Conservation (phyloP, 2,888 invertebrate genomes). For the Fragum fragum region DNA sequence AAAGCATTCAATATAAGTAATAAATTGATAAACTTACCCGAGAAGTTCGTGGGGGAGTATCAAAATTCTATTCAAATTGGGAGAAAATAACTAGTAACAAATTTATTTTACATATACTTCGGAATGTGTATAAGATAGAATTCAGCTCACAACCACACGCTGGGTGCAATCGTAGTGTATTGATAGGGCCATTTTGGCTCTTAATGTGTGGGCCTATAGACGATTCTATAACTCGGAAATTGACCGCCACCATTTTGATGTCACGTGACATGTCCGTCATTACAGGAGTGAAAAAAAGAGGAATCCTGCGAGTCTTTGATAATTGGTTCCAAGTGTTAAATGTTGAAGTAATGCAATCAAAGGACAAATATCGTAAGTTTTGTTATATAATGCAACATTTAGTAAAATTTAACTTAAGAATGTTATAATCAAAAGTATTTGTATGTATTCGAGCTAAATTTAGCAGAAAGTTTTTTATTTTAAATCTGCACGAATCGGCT, state of each 20-base stretch:
- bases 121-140: conserved; percentile 29
- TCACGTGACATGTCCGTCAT: too few species aligned
- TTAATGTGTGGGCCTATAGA: too few species aligned
- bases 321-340: neutral
- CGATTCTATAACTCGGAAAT: too few species aligned
- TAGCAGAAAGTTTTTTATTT: too few species aligned
- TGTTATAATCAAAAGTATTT: too few species aligned
- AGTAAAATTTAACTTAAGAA: too few species aligned
- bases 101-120: conserved; percentile 28
- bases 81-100: conserved; percentile 30
- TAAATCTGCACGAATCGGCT: too few species aligned
- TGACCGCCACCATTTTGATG: too few species aligned
- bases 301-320: neutral
- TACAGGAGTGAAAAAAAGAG: too few species aligned
- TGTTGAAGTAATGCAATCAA: neutral
- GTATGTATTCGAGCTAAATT: too few species aligned
- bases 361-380: neutral
- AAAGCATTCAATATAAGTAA: too few species aligned
- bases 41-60: conserved; percentile 17
- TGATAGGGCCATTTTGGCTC: neutral
- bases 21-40: neutral
- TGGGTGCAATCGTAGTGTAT: neutral
- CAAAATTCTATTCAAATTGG: neutral
- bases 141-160: conserved; percentile 15
- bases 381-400: too few species aligned